Conservation (phyloP, 2,888 invertebrate species). For the Noctua janthina region DNA sequence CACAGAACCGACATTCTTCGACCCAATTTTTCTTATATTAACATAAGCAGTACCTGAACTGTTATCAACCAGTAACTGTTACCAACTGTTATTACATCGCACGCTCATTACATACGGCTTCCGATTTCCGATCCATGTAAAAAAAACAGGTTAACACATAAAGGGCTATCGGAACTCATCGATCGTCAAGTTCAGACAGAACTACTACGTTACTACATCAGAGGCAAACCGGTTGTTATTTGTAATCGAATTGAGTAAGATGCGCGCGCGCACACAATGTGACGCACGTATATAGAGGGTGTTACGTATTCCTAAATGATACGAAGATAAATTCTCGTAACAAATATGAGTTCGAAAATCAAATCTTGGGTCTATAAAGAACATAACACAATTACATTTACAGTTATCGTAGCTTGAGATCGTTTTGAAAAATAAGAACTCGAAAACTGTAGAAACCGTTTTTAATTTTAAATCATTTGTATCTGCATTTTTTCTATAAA, state of each 20-base stretch:
- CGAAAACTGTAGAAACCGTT: background rate
- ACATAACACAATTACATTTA: background rate
- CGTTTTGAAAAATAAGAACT: background rate
- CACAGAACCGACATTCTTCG: background rate
- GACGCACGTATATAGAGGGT: constrained; percentile 7
- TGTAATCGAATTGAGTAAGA: constrained; percentile 47
- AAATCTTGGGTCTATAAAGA: background rate
- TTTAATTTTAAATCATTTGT: background rate
- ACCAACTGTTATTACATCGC: too few relatives aligned
- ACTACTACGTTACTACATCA: constrained; percentile 15
- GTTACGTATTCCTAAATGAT: background rate
- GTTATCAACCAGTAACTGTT: background rate
- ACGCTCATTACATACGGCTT: background rate
- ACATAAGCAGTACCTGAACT: background rate
- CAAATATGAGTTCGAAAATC: background rate
- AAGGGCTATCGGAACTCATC: constrained; percentile 26
- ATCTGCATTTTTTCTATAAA: background rate
- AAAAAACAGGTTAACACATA: constrained; percentile 26
- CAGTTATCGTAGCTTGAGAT: background rate
- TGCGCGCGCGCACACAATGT: constrained; percentile 18
- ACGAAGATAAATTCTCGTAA: background rate
- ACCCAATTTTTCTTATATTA: constrained; percentile 15
- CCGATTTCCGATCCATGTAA: constrained; percentile 11
- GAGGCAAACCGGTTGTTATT: constrained; percentile 42
- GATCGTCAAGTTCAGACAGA: constrained; percentile 26